Conservation (phyloP, 1,140 invertebrate species). For the honey bee (Apis mellifera) region Amel_HAv3.1 CM009937.2:9111001-9111500, state of each 20-base stretch:
- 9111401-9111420: too few species aligned
- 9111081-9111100: constrained; percentile 23
- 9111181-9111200: constrained; percentile 12
- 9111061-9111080: constrained; percentile 44
- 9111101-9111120: constrained; percentile 10
- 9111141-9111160: constrained; percentile 26
- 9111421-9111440: not conserved
- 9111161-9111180: constrained; percentile 36
- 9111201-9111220: constrained; percentile 45
- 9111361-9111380: not conserved
- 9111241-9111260: constrained; percentile 10
- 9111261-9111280: constrained; percentile 10
- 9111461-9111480: not conserved
- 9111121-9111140: constrained; percentile 21
- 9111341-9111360: not conserved
- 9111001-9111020: constrained; percentile 11
- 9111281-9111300: not conserved
- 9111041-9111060: constrained; percentile 35
- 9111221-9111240: constrained; percentile 28
- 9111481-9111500: constrained; percentile 27
- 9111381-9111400: not conserved
- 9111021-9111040: constrained; percentile 25
- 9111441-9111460: not conserved
- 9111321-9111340: too few species aligned
- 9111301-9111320: too few species aligned